Base-by-base conservation (phyloP, 64 coral and sea anemone species). In the Orbicella faveolata region DNA sequence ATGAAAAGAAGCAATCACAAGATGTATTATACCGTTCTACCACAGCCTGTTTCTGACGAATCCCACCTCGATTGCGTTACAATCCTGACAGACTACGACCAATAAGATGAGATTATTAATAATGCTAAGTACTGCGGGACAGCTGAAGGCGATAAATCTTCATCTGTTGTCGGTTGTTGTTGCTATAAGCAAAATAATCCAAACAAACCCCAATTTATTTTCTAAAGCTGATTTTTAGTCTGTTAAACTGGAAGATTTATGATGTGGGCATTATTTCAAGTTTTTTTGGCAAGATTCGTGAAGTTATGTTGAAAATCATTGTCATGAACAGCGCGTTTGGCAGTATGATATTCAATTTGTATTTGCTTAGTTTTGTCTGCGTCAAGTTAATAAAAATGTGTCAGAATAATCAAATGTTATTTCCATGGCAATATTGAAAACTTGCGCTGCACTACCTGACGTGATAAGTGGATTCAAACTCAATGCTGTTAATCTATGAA, bases 371-470 rank as follows among this genome's bases (percentile, higher is more conserved):
- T 23, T 85, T 52, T 51, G 15, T 73, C 21, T 72, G 20, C 41
- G 82, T 85, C 82, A 66, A 66, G 82, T 23, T 39, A 70, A 48
- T 68, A 72, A 65, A 85, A 70, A 85, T 84, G 81, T 84, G 80
- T 84, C 63, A 84, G 36, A 84, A 70, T 70, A 25, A 69, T 84
- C 34, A 84, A 48, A 20, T 21, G 41, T 13, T 30, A 85, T 85
- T 85, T 85, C 82, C 82, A 85, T 85, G 82, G 82, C 41, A 68
- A 85, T 73, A 72, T n/a, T 33, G 16, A 61, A 16, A 48, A 53
- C 23, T 51, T 23, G 39, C 52, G 34, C 20, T 21, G 16, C 36
- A 23, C 6, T 21, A 51, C n/a, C 4, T 84, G 63, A 63, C 6
- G 21, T 26, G 25, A 26, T 70, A 11, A 70, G 67, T 26, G 4